A percentile compares a stretch with the other conserved stretches of the same genome.
These are phyloP conservation scores for Amniataba percoides DNA, from an alignment of 2,797 vertebrate genomes.

Conservation along the genomic window DNA sequence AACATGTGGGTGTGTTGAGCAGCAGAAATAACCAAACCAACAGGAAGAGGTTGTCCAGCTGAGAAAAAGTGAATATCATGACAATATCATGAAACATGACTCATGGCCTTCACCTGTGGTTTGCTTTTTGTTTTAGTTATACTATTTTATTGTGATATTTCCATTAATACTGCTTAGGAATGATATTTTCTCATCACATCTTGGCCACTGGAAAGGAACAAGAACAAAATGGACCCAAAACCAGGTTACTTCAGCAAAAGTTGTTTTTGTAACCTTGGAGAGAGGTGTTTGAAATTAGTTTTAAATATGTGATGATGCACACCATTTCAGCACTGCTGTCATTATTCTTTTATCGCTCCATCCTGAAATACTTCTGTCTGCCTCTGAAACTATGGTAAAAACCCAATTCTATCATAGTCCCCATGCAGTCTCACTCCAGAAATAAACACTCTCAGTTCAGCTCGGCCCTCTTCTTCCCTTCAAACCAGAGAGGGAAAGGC, in stretches of 20 bases:
- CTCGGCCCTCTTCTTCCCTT: neutral
- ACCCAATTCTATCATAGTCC: constrained; percentile 14
- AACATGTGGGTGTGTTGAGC: constrained; percentile 23
- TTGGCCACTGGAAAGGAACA: neutral
- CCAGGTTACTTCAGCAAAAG: neutral
- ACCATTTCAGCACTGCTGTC: constrained; percentile 19
- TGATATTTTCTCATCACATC: neutral
- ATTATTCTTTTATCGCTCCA: constrained; percentile 23
- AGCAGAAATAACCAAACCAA: constrained; percentile 45
- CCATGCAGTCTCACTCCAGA: constrained; percentile 10
- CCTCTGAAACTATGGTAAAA: constrained; percentile 5
- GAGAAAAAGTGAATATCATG: constrained; percentile 1
- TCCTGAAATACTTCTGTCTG: constrained; percentile 20
- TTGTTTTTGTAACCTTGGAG: neutral
- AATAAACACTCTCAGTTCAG: constrained; percentile 36
- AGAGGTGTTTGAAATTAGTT: neutral
- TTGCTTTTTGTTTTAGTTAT: neutral
- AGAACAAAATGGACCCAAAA: neutral
- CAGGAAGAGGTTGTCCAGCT: constrained; percentile 3
- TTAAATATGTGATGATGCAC: constrained; percentile 14
- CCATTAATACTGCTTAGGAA: neutral
- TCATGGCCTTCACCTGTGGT: neutral
- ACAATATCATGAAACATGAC: neutral
- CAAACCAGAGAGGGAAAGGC: constrained; percentile 15
- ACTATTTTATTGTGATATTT: neutral